Percentiles rank a stretch among this genome's conserved stretches.
These are phyloP conservation scores for Sabatieria punctata DNA, from an alignment of 2,888 invertebrate genomes.

Conservation along the genomic window DNA sequence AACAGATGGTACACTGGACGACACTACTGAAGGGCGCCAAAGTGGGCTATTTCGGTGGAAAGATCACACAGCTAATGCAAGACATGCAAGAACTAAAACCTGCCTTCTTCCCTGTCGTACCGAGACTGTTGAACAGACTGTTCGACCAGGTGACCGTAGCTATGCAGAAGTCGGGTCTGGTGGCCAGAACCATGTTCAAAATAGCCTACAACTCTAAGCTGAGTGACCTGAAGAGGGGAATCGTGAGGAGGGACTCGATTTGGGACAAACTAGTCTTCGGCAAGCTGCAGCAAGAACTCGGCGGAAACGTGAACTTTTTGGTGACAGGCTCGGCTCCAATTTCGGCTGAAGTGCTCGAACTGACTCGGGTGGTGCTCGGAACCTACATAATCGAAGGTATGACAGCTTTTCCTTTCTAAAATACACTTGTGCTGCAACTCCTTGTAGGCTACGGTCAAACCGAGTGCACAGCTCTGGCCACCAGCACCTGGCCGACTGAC, in stretches of 20 bases:
- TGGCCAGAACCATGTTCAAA: neutral
- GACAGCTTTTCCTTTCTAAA: neutral
- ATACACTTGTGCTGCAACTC: too few relatives aligned
- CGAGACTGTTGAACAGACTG: slow-evolving; percentile 74
- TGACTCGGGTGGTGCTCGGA: slow-evolving; percentile 30
- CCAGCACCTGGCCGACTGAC: slow-evolving; percentile 22
- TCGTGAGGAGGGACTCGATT: slow-evolving; percentile 15
- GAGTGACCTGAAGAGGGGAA: slow-evolving; percentile 15
- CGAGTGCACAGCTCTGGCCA: slow-evolving; percentile 23
- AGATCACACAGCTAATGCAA: neutral
- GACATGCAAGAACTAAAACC: slow-evolving; percentile 49
- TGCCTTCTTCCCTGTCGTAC: slow-evolving; percentile 86
- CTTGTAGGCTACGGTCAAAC: slow-evolving; percentile 26
- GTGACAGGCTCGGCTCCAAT: slow-evolving; percentile 64
- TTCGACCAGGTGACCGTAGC: slow-evolving; percentile 45
- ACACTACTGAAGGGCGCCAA: slow-evolving; percentile 11
- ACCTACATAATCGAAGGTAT: slow-evolving; percentile 25
- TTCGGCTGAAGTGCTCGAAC: slow-evolving; percentile 45
- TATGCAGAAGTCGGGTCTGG: neutral
- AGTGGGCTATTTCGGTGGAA: neutral
- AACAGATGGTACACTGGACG: slow-evolving; percentile 42
- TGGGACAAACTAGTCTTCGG: slow-evolving; percentile 27
- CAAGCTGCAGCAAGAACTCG: neutral
- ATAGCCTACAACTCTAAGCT: slow-evolving; percentile 14
- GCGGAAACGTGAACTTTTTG: neutral